phyloP scores from a whole-genome alignment of 2,888 invertebrate genomes.

The Piscicola geometra region DNA sequence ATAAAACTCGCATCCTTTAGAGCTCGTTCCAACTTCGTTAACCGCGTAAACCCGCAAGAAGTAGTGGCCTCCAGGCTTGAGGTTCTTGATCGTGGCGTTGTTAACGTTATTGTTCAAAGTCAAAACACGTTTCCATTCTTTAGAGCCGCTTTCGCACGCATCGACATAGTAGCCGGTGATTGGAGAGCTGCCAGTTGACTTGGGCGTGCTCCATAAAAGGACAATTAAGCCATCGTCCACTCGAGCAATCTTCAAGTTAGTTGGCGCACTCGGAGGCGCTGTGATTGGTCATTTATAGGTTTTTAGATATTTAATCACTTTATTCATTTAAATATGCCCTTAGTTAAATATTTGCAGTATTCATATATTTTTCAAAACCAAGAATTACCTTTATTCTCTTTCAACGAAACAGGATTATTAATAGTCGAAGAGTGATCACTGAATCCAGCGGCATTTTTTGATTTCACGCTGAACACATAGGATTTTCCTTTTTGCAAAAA shows the following conservation, averaged over 20 bases:
- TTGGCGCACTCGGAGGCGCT: slow-evolving; percentile 48
- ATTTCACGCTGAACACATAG: slow-evolving; percentile 78
- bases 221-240: slow-evolving; percentile 47
- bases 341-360: neutral
- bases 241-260: slow-evolving; percentile 48
- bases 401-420: slow-evolving; percentile 6
- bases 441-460: slow-evolving; percentile 33
- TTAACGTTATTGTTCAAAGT: slow-evolving; percentile 21
- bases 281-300: neutral
- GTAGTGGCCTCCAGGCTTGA: slow-evolving; percentile 58
- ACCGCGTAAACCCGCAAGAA: slow-evolving; percentile 79
- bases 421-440: slow-evolving; percentile 14
- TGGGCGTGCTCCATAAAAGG: slow-evolving; percentile 56
- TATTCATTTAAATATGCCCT: no score
- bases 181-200: slow-evolving; percentile 55
- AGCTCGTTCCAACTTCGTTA: slow-evolving; percentile 69
- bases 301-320: neutral
- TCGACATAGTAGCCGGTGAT: slow-evolving; percentile 52
- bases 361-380: neutral
- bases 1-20: slow-evolving; percentile 45
- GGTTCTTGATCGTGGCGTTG: slow-evolving; percentile 43
- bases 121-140: slow-evolving; percentile 11
- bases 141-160: slow-evolving; percentile 46
- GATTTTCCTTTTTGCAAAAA: slow-evolving; percentile 34
- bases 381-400: slow-evolving; percentile 26